Evolutionary conservation across 2,888 invertebrate species (phyloP), one percentile per base, ranked within the genome.

Genomic region (Crioceris asparagi): DNA sequence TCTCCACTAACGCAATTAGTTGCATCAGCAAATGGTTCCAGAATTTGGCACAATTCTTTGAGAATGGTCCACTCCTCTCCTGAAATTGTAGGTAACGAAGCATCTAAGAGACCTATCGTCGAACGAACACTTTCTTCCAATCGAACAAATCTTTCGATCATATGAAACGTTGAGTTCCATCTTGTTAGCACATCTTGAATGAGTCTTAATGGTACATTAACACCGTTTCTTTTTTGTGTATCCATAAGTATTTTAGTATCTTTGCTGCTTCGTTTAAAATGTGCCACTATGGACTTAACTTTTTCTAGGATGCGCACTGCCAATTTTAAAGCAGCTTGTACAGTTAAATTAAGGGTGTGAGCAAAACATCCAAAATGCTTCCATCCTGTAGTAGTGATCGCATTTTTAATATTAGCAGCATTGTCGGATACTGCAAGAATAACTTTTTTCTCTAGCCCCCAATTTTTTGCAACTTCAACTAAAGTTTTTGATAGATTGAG

Each of bases 391-490:
- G 47, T 36, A 34, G 25, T 43, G n/a, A 51, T 44, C 12, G 52
- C 50, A 17, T 48, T 50, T 36, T 42, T 42, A 17, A 53, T 50
- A 45, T 53, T 56, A 6, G 48, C 41, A 11, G 56, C 53, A 39
- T 53, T 56, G 34, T 53, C 52, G 4, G 50, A 49, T 16, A 57
- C 46, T 4, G 46, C 44, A n/a, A 55, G 17, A 7, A 51, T n/a
- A 39, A 59, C 43, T 50, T 56, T 56, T 3, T 48, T 34, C 31
- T 43, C 38, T 17, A 57, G 25, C 4, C 42, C 33, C 50, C 50
- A 57, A 31, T 56, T 49, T n/a, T 10, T 29, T 11, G 47, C 36
- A 7, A 51, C 41, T 40, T 40, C 18, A 12, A 11, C 31, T 25
- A 37, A 26, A 14, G 12, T 32, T 29, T 19, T 12, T 8, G 37